Evolutionary conservation across 1,140 invertebrate genomes (phyloP).

Genomic region (Drosophila arizonae): DNA sequence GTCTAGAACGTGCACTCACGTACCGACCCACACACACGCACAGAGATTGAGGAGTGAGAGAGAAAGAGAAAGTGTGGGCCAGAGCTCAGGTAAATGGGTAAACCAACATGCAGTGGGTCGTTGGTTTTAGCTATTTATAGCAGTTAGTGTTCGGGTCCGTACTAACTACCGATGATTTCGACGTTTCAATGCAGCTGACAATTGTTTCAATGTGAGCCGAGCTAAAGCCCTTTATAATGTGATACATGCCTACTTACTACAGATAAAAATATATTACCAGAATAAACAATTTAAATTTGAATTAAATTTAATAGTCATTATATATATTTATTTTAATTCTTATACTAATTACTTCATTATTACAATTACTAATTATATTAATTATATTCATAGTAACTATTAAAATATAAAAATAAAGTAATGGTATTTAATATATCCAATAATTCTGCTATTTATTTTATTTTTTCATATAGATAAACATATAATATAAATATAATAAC

Average conservation of each 20-base stretch:
- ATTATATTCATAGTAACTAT: no score
- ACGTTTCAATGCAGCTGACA: conserved; percentile 13
- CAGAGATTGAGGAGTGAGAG: background rate
- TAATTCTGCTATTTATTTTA: no score
- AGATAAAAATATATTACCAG: no score
- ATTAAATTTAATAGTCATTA: no score
- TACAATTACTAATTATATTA: no score
- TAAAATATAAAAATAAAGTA: no score
- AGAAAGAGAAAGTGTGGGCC: conserved; percentile 10
- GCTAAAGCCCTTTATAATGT: background rate
- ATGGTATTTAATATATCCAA: no score
- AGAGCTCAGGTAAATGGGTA: conserved; percentile 33
- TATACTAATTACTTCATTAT: no score
- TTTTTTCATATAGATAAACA: no score
- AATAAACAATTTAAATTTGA: no score
- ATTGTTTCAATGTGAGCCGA: background rate
- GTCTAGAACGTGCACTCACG: conserved; percentile 58
- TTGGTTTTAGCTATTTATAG: conserved; percentile 34
- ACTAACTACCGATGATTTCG: conserved; percentile 1
- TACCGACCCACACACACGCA: conserved; percentile 27
- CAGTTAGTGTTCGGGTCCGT: background rate
- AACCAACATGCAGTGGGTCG: conserved; percentile 32
- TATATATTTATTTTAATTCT: no score
- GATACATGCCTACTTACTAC: background rate
- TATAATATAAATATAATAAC: no score